phyloP scores from a whole-genome alignment of 2,888 invertebrate genomes.

The Muschampia plurimacula region DNA sequence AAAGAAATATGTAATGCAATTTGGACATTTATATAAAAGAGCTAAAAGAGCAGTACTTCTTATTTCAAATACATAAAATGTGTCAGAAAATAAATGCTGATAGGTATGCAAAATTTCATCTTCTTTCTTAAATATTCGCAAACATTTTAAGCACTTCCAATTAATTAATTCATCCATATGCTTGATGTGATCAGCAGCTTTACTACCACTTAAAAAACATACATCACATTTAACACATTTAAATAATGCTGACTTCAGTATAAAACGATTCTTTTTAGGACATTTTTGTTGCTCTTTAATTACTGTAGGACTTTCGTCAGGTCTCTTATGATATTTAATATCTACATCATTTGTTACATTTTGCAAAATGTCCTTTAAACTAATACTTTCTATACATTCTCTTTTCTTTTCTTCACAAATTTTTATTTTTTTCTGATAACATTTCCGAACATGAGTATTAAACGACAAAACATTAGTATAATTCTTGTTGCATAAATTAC shows the following conservation, averaged over 20 bases:
- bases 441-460: conserved; percentile 51
- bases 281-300: background rate
- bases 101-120: conserved; percentile 60
- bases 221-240: conserved; percentile 68
- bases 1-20: conserved; percentile 63
- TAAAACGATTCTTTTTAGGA: conserved; percentile 29
- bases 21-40: conserved; percentile 63
- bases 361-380: background rate
- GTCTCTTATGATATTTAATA: background rate
- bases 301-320: background rate
- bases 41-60: conserved; percentile 43
- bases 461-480: conserved; percentile 43
- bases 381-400: background rate
- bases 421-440: conserved; percentile 36
- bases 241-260: conserved; percentile 60
- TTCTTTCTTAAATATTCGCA: conserved; percentile 59
- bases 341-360: background rate
- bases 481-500: conserved; percentile 55
- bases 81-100: conserved; percentile 60
- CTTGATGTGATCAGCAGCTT: conserved; percentile 53
- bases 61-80: conserved; percentile 56
- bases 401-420: background rate
- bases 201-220: conserved; percentile 61
- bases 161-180: conserved; percentile 60
- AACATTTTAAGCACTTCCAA: conserved; percentile 66